Conservation (phyloP, 1,140 invertebrate species). For the Agrypnia vestita region DNA sequence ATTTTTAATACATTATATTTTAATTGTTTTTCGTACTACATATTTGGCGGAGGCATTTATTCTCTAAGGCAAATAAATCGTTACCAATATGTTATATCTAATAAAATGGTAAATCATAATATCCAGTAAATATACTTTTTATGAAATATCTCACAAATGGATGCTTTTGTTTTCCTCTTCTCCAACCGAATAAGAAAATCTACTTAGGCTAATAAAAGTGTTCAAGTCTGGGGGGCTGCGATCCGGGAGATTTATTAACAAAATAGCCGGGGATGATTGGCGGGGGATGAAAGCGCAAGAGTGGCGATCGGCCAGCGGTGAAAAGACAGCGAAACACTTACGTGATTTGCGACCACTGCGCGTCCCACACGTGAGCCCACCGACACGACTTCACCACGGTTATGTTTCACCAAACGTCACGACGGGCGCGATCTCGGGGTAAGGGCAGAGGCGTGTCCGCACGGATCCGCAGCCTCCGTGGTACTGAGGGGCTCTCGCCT, state of each 20-base stretch:
- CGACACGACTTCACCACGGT: slow-evolving; percentile 32
- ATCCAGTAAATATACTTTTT: no score
- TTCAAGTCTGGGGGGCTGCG: neutral
- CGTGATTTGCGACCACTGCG: slow-evolving; percentile 26
- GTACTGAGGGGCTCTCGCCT: slow-evolving; percentile 45
- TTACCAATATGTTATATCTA: no score
- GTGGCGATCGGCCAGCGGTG: neutral
- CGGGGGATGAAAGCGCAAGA: neutral
- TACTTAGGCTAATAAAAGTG: slow-evolving; percentile 18
- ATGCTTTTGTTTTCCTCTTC: no score
- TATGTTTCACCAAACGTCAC: slow-evolving; percentile 50
- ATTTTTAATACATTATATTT: no score
- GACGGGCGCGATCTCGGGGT: slow-evolving; percentile 31
- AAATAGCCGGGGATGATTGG: neutral
- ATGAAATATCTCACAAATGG: no score
- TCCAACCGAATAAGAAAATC: neutral
- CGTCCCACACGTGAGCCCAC: slow-evolving; percentile 30
- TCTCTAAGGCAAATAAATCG: no score
- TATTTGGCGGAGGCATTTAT: no score
- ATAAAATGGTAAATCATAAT: no score
- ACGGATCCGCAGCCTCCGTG: slow-evolving; percentile 56
- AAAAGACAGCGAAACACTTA: slow-evolving; percentile 24
- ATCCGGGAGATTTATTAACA: slow-evolving; percentile 12
- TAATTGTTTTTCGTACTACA: no score
- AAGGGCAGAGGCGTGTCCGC: slow-evolving; percentile 50